A percentile compares a stretch with the other conserved stretches of the same genome.
phyloP scores from a whole-genome alignment of 64 coral and sea anemone genomes.

The Porites australiensis region DNA sequence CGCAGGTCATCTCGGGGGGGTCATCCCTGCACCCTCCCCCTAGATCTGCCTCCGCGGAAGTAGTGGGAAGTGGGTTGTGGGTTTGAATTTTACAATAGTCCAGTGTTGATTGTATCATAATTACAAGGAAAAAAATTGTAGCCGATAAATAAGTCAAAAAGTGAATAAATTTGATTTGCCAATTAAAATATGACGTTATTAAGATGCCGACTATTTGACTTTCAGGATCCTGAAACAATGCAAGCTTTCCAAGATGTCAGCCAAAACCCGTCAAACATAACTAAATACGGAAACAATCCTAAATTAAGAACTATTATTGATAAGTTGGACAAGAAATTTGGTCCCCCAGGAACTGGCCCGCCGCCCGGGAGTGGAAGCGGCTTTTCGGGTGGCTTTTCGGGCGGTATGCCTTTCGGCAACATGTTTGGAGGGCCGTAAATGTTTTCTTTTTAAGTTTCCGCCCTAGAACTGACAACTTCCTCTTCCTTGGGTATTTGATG shows the following conservation, averaged over 20 bases:
- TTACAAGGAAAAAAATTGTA: no score
- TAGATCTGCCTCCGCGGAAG: no score
- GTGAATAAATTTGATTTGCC: no score
- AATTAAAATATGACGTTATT: not conserved
- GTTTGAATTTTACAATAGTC: no score
- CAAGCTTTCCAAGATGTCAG: constrained; percentile 86
- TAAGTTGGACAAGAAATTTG: constrained; percentile 77
- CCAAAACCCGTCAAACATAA: constrained; percentile 76
- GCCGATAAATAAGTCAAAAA: no score
- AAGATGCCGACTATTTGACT: not conserved
- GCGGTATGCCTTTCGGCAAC: not conserved
- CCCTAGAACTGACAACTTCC: no score
- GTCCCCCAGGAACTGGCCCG: constrained; percentile 30
- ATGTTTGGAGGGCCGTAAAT: not conserved
- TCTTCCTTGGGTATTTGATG: no score
- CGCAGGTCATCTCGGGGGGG: no score
- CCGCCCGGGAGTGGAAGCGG: not conserved
- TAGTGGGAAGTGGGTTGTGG: no score
- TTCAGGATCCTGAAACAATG: constrained; percentile 72
- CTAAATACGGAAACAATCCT: constrained; percentile 74
- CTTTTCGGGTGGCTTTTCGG: not conserved
- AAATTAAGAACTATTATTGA: constrained; percentile 78
- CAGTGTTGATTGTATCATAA: no score
- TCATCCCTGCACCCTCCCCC: no score
- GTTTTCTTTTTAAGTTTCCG: no score